These are phyloP conservation scores for Bombycilla garrulus DNA, from an alignment of 2,113 vertebrate species.

Conservation along the genomic window DNA sequence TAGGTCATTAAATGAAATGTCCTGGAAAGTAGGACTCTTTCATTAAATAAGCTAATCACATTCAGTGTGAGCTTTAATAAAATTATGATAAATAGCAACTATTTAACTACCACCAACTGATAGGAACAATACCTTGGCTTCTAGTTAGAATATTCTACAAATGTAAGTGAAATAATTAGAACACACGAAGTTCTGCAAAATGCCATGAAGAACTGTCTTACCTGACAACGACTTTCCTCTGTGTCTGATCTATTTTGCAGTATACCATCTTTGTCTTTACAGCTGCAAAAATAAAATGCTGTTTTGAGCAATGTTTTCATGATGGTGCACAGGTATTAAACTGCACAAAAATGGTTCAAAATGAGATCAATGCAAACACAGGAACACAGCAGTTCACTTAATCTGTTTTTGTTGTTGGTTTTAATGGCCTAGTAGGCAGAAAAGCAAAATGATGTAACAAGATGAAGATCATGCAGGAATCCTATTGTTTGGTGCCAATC, in stretches of 20 bases:
- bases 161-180: slow-evolving; percentile 69
- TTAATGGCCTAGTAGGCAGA: background rate
- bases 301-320: background rate
- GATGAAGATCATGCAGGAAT: background rate
- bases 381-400: background rate
- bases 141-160: slow-evolving; percentile 71
- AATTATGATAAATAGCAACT: slow-evolving; percentile 86
- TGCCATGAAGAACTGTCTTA: slow-evolving; percentile 72
- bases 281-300: slow-evolving; percentile 74
- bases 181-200: slow-evolving; percentile 63
- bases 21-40: slow-evolving; percentile 87
- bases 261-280: slow-evolving; percentile 99
- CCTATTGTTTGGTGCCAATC: background rate
- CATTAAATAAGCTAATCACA: slow-evolving; percentile 88
- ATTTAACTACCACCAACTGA: slow-evolving; percentile 78
- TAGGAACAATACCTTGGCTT: slow-evolving; percentile 70
- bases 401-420: background rate
- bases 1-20: slow-evolving; percentile 87
- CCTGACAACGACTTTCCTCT: slow-evolving; percentile 97
- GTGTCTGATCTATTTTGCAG: slow-evolving; percentile 99
- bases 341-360: background rate
- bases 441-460: slow-evolving; percentile 7
- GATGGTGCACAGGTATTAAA: background rate
- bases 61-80: slow-evolving; percentile 84
- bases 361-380: background rate